Conservation (phyloP, 2,113 vertebrate genomes). For the Steatornis caripensis region DNA sequence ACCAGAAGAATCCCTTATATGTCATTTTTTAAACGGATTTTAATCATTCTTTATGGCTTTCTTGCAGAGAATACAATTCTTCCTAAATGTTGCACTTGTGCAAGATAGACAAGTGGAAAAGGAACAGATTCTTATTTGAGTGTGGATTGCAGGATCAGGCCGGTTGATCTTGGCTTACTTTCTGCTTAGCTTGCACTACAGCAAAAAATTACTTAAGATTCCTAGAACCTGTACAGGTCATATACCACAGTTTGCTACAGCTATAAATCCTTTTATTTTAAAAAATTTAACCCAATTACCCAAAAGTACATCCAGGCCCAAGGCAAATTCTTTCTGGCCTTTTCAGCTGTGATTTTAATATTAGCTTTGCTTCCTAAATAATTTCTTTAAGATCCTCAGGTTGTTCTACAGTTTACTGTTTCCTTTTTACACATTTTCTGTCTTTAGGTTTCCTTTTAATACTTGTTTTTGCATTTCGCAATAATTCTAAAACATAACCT, state of each 20-base stretch:
- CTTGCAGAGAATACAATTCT: not conserved
- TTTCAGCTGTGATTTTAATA: not conserved
- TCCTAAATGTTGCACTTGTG: not conserved
- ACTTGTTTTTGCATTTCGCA: not conserved
- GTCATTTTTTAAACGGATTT: not conserved
- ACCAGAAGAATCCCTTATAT: not conserved
- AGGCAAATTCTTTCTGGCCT: not conserved
- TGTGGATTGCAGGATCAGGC: not conserved
- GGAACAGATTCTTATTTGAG: not conserved
- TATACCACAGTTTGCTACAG: not conserved
- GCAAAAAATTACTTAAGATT: not conserved
- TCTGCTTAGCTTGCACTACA: not conserved
- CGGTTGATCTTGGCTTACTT: not conserved
- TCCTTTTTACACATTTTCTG: not conserved
- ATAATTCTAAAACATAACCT: constrained; percentile 25
- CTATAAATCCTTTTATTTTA: not conserved
- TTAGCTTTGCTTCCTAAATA: not conserved
- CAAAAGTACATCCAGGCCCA: not conserved
- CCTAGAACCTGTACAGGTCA: not conserved
- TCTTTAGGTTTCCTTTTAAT: constrained; percentile 6
- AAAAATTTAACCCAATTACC: not conserved
- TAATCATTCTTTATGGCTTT: not conserved
- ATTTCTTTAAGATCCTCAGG: not conserved
- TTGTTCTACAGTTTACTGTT: not conserved
- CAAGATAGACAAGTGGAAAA: not conserved